Base-by-base conservation (phyloP, 2,797 vertebrate genomes). In the Corythornis leucogaster region DNA sequence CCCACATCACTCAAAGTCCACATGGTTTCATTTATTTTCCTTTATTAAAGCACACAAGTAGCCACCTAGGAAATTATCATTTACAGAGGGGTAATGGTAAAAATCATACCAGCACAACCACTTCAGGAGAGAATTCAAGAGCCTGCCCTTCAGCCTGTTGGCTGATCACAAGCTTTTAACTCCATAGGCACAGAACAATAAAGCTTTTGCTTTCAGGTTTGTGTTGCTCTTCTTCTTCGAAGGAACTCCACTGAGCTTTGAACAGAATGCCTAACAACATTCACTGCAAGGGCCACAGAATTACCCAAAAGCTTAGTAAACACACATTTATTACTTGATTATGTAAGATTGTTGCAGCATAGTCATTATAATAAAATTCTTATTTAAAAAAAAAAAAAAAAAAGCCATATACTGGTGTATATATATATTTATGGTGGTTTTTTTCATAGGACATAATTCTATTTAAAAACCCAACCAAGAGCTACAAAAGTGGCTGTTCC, bases 31-130 rank as follows among this genome's bases (percentile, higher is more conserved):
- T 50, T 25, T 25, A 48, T 50, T 45, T 62, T 78, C 94, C 85
- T 96, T 95, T 96, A 96, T 95, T 94, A 79, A 94, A 95, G 96
- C 97, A 91, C 95, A 95, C 91, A 84, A 86, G 40, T 67, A 95
- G 90, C 91, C 96, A 94, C 85, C 85, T 55, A 93, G 70, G 90
- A 92, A 95, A 92, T 33, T 19, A 77, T 81, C 75, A 66, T 86
- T 89, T 92, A 93, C 94, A 96, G 17, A 7, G 91, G 38, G 0
- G 73, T 53, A 88, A 75, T 35, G 46, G 89, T 59, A 92, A 92
- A 30, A 93, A 75, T 73, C 88, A 87, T 63, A 92, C 53, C 82
- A 70, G 24, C 75, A 92, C 89, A 54, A 67, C 71, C 74, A 46
- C 53, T 88, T 85, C 71, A 76, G 91, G 33, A 76, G 66, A 57